phyloP scores from a whole-genome alignment of 2,888 invertebrate genomes.

The Dione vanillae region DNA sequence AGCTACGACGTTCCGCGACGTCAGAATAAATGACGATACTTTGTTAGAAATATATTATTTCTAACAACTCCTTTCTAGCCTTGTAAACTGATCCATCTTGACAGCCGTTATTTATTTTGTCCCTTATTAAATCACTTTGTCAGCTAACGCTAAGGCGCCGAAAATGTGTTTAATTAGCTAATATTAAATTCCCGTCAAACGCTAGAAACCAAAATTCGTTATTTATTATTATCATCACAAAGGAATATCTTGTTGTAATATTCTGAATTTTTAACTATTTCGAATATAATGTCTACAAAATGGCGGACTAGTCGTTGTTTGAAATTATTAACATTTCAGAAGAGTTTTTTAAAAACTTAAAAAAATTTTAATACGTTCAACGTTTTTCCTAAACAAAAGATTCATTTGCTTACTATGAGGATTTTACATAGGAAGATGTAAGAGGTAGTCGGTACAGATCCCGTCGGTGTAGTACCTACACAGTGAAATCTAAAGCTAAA shows the following conservation, averaged over 20 bases:
- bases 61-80: conserved; percentile 60
- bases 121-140: conserved; percentile 63
- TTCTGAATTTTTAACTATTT: conserved; percentile 16
- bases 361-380: no score
- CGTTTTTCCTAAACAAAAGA: no score
- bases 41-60: conserved; percentile 72
- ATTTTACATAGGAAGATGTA: no score
- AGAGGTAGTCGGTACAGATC: no score
- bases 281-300: not conserved
- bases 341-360: no score
- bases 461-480: no score
- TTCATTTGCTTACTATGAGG: no score
- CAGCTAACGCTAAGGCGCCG: conserved; percentile 34
- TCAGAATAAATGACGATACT: conserved; percentile 66
- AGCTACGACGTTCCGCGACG: conserved; percentile 57
- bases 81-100: conserved; percentile 63
- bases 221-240: conserved; percentile 41
- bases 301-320: no score
- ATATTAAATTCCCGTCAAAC: conserved; percentile 44
- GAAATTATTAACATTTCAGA: no score
- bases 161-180: conserved; percentile 43
- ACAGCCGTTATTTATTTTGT: conserved; percentile 68
- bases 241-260: conserved; percentile 45
- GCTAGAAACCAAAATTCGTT: conserved; percentile 44
- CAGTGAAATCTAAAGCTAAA: no score